These are phyloP conservation scores for Dendrolimus kikuchii DNA, from an alignment of 1,140 invertebrate genomes.

Conservation along the genomic window DNA sequence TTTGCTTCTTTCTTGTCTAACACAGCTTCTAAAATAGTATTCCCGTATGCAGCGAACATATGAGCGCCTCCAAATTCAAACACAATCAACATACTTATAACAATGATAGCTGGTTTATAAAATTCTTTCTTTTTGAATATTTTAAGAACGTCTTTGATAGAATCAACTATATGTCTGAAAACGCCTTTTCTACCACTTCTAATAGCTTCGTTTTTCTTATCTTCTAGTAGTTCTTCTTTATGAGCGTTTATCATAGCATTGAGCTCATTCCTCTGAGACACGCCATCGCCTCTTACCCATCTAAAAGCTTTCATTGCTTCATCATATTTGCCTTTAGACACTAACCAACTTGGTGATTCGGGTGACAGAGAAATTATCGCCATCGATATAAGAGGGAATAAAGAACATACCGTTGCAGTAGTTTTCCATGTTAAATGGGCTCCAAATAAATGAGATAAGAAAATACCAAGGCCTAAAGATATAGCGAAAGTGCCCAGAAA, in stretches of 20 bases:
- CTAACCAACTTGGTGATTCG: constrained; percentile 58
- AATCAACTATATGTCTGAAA: constrained; percentile 27
- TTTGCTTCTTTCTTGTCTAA: constrained; percentile 41
- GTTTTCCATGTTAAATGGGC: constrained; percentile 57
- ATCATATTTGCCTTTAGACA: constrained; percentile 52
- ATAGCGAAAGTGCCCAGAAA: constrained; percentile 61
- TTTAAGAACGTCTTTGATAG: constrained; percentile 38
- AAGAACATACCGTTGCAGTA: constrained; percentile 47
- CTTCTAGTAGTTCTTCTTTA: constrained; percentile 29
- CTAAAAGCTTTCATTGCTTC: constrained; percentile 53
- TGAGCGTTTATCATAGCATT: constrained; percentile 52
- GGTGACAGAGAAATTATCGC: constrained; percentile 57
- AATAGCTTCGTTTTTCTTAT: constrained; percentile 23
- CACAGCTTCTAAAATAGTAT: constrained; percentile 51
- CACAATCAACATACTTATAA: constrained; percentile 58
- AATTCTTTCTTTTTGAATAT: constrained; percentile 64
- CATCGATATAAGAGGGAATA: constrained; percentile 54
- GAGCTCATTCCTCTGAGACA: constrained; percentile 40
- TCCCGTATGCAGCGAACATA: constrained; percentile 60
- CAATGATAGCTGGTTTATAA: constrained; percentile 57
- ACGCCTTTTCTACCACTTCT: constrained; percentile 31
- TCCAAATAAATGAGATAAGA: constrained; percentile 56
- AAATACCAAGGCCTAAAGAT: constrained; percentile 53
- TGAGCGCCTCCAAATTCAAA: constrained; percentile 63
- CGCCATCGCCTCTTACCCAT: constrained; percentile 54